Percentiles rank a stretch among this genome's conserved stretches.
phyloP scores from a whole-genome alignment of 2,113 vertebrate genomes.

The Equus przewalskii region DNA sequence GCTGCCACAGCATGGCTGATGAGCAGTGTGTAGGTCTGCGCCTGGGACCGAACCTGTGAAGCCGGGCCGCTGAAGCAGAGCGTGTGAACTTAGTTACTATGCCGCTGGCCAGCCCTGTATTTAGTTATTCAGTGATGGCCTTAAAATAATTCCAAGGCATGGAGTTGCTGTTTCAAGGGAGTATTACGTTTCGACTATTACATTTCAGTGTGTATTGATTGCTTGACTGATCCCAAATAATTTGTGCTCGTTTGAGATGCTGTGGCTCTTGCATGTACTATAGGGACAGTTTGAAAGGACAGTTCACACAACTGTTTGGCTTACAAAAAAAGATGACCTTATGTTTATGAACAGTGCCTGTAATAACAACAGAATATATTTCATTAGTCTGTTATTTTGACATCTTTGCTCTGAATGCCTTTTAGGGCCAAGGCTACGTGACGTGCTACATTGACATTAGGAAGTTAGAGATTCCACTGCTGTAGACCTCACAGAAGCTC shows the following conservation, averaged over 20 bases:
- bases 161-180: constrained; percentile 21
- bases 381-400: constrained; percentile 36
- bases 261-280: background rate
- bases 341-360: background rate
- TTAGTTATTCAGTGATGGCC: background rate
- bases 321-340: background rate
- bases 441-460: background rate
- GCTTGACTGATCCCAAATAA: background rate
- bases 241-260: background rate
- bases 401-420: constrained; percentile 1
- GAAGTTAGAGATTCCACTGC: background rate
- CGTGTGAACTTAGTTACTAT: too few species aligned
- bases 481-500: background rate
- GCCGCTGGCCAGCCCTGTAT: background rate
- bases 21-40: too few species aligned
- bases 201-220: background rate
- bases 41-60: too few species aligned
- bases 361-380: constrained; percentile 13
- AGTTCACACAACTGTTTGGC: background rate
- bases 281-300: constrained; percentile 10
- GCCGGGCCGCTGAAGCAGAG: too few species aligned
- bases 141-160: constrained; percentile 43
- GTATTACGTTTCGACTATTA: constrained; percentile 1
- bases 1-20: too few species aligned
- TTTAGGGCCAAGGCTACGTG: background rate